Conservation (phyloP, 2,888 invertebrate species). For the Ichneumoninae sp. region DNA sequence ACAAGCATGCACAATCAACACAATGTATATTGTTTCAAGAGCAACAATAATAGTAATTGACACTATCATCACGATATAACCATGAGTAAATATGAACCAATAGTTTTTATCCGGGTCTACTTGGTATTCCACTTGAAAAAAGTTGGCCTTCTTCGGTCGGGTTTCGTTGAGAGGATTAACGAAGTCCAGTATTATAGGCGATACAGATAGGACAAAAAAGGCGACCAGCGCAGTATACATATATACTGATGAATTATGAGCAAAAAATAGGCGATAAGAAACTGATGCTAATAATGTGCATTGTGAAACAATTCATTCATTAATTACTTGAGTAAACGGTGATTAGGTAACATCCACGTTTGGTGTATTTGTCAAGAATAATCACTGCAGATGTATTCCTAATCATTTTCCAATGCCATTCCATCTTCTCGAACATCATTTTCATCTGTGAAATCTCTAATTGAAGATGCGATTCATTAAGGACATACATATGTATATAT, state of each 20-base stretch:
- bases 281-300: not conserved
- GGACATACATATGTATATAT: too few relatives aligned
- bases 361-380: not conserved
- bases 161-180: conserved; percentile 36
- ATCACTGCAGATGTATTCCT: not conserved
- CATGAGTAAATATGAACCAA: conserved; percentile 31
- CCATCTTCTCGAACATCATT: not conserved
- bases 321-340: not conserved
- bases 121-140: conserved; percentile 40
- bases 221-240: not conserved
- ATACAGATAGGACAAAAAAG: not conserved
- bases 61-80: conserved; percentile 1
- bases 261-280: not conserved
- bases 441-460: not conserved
- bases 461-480: not conserved
- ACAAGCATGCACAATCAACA: not conserved
- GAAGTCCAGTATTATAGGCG: conserved; percentile 32
- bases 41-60: not conserved
- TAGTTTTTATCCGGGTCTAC: conserved; percentile 45
- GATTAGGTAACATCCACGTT: not conserved
- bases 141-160: not conserved
- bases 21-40: not conserved
- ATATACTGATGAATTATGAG: not conserved
- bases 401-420: not conserved
- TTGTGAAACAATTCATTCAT: not conserved